Conservation (phyloP, 2,888 invertebrate species). For the Noctua fimbriata region DNA sequence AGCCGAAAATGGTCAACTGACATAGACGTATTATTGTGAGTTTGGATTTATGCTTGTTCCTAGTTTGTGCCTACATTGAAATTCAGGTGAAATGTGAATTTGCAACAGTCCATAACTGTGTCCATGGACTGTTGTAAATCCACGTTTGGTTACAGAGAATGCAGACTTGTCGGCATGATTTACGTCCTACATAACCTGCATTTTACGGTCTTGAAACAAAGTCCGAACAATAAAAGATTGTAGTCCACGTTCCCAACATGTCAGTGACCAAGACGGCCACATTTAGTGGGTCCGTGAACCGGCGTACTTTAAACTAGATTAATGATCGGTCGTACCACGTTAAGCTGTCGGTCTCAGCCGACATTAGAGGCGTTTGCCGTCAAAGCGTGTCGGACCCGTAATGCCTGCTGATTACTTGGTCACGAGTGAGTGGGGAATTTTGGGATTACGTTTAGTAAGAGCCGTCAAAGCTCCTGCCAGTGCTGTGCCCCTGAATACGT, state of each 20-base stretch:
- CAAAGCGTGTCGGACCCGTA: conserved; percentile 59
- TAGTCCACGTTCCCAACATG: conserved; percentile 22
- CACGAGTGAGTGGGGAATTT: conserved; percentile 57
- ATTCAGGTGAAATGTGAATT: background rate
- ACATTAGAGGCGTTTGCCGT: conserved; percentile 64
- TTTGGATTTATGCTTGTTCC: background rate
- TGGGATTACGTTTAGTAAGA: conserved; percentile 57
- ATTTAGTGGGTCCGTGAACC: conserved; percentile 59
- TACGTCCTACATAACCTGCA: background rate
- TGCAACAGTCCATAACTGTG: background rate
- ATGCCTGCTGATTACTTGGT: conserved; percentile 65
- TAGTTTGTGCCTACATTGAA: background rate
- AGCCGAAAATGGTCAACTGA: background rate
- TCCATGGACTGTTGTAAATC: background rate
- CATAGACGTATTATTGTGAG: background rate
- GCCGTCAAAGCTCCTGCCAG: conserved; percentile 43
- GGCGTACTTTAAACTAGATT: conserved; percentile 67
- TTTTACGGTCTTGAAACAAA: conserved; percentile 4
- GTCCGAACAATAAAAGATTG: conserved; percentile 12
- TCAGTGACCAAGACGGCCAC: conserved; percentile 45
- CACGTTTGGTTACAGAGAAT: background rate
- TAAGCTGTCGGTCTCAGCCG: conserved; percentile 64
- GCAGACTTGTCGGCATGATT: background rate
- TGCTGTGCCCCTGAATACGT: background rate
- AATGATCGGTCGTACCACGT: conserved; percentile 63